Conservation (phyloP, 2,113 vertebrate species). For the Gracilinanus agilis region DNA sequence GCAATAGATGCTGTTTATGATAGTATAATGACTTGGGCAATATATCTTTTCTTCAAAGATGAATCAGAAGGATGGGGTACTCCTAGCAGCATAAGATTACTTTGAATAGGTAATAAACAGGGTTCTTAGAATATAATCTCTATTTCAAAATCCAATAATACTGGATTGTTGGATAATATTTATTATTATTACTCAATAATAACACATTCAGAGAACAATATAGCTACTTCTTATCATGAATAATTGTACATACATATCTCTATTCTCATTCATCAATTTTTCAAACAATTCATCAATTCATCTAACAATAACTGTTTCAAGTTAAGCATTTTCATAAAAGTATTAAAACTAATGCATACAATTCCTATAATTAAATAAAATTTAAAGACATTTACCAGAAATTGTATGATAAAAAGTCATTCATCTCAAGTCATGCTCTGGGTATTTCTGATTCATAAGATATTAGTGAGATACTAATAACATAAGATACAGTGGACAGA, state of each 20-base stretch:
- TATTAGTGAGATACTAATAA: no score
- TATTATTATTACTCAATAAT: not conserved
- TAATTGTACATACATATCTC: not conserved
- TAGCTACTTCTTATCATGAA: not conserved
- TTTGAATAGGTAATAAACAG: slow-evolving; percentile 50
- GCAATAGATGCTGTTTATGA: slow-evolving; percentile 82
- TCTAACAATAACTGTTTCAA: not conserved
- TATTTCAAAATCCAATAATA: not conserved
- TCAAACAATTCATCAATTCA: no score
- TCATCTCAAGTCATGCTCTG: not conserved
- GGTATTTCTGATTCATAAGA: not conserved
- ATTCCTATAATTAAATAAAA: not conserved
- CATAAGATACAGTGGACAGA: no score
- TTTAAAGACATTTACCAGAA: slow-evolving; percentile 1
- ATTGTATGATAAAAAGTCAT: not conserved
- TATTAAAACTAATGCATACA: no score
- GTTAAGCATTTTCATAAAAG: not conserved
- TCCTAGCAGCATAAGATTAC: slow-evolving; percentile 27
- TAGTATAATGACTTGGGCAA: slow-evolving; percentile 34
- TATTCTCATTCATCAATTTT: not conserved
- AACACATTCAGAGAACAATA: not conserved
- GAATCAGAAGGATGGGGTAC: not conserved
- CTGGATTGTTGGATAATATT: not conserved
- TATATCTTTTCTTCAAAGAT: not conserved
- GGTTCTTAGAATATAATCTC: slow-evolving; percentile 46